phyloP scores from a whole-genome alignment of 2,113 vertebrate genomes.

The Protobothrops flavoviridis region DNA sequence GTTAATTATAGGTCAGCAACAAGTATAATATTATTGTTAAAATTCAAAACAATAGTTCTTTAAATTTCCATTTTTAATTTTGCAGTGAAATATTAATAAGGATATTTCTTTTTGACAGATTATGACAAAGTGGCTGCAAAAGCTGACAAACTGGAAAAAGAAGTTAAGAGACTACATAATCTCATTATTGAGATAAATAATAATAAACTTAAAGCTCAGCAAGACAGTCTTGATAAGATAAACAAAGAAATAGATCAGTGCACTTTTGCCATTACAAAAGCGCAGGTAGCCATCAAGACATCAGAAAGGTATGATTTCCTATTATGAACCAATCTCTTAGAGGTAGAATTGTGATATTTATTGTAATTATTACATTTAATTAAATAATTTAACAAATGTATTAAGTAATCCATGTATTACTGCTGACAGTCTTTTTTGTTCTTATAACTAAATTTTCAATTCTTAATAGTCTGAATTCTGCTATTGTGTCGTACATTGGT shows the following conservation, averaged over 20 bases:
- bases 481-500: not conserved
- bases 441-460: not conserved
- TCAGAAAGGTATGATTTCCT: conserved; percentile 79
- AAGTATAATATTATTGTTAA: not conserved
- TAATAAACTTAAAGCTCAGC: conserved; percentile 86
- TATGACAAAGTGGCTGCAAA: conserved; percentile 75
- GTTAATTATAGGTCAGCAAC: not conserved
- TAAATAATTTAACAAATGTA: not conserved
- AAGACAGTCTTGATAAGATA: conserved; percentile 87
- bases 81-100: not conserved
- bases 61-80: not conserved
- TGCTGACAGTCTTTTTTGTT: not conserved
- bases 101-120: conserved; percentile 68
- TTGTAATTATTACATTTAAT: not conserved
- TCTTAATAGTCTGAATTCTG: not conserved
- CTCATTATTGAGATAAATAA: conserved; percentile 91
- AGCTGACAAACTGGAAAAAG: conserved; percentile 82
- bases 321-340: not conserved
- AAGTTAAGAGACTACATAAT: conserved; percentile 87
- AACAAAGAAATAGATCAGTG: conserved; percentile 86
- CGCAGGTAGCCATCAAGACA: conserved; percentile 89
- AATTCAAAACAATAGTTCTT: not conserved
- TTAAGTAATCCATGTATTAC: not conserved
- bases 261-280: conserved; percentile 86
- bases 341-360: not conserved